phyloP scores from a whole-genome alignment of 2,113 vertebrate species.

The Rhineura floridana region DNA sequence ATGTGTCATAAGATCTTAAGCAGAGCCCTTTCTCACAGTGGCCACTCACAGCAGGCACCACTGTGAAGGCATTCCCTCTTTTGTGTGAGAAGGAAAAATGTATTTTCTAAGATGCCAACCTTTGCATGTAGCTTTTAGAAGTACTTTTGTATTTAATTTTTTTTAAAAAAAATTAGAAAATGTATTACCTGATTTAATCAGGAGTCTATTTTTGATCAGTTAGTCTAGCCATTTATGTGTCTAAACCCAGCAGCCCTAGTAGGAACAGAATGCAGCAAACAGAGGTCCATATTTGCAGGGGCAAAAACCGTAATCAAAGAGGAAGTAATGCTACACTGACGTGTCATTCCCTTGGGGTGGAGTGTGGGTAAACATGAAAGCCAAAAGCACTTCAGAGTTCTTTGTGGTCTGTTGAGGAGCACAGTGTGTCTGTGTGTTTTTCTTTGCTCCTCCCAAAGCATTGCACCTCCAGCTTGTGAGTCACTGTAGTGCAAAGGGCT shows the following conservation, averaged over 20 bases:
- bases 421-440: constrained; percentile 28
- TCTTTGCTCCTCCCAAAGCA: background rate
- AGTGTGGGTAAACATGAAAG: background rate
- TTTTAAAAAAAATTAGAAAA: background rate
- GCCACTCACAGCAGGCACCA: background rate
- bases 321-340: background rate
- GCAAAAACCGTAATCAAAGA: background rate
- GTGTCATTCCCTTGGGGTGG: background rate
- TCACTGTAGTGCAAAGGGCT: constrained; percentile 51
- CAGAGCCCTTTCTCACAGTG: background rate
- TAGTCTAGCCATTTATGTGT: background rate
- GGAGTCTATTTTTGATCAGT: background rate
- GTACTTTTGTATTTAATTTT: background rate
- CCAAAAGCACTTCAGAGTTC: background rate
- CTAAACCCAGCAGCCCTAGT: background rate
- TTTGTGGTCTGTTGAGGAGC: constrained; percentile 7
- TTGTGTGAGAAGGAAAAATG: background rate
- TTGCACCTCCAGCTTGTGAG: constrained; percentile 49
- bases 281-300: background rate
- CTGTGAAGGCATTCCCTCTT: background rate
- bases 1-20: too few relatives aligned
- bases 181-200: background rate
- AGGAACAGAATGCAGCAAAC: background rate
- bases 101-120: background rate
- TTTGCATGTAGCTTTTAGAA: background rate